Evolutionary conservation across 1,140 invertebrate genomes (phyloP).

Genomic region (Hydropsyche tenuis): DNA sequence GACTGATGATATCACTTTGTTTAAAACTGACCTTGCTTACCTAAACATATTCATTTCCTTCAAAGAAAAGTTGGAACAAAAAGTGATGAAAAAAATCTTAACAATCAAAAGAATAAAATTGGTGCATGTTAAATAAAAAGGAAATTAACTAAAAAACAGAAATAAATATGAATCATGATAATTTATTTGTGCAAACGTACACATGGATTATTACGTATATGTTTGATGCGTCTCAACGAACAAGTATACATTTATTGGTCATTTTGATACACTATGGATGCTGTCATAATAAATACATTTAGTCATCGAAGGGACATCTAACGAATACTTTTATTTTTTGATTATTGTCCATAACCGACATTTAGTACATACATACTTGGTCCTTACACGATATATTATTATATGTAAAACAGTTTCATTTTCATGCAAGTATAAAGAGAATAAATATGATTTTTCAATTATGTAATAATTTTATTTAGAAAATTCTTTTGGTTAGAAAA

Average conservation of each 20-base stretch:
- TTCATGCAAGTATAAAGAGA: neutral
- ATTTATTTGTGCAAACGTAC: constrained; percentile 22
- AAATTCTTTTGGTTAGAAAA: constrained; percentile 21
- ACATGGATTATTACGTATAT: neutral
- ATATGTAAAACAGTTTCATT: neutral
- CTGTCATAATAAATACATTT: neutral
- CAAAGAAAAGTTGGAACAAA: no score
- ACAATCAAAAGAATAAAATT: no score
- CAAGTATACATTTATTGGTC: constrained; percentile 17
- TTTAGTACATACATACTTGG: neutral
- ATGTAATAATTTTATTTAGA: constrained; percentile 14
- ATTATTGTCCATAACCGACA: constrained; percentile 27
- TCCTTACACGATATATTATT: neutral
- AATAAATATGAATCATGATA: no score
- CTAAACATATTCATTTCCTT: no score
- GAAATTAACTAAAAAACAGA: no score
- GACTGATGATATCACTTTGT: no score
- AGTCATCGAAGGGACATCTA: neutral
- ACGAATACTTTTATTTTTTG: constrained; percentile 9
- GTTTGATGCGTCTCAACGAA: neutral
- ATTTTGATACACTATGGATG: neutral
- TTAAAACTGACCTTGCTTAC: no score
- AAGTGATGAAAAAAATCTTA: no score
- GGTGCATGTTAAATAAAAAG: no score
- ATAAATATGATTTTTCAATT: constrained; percentile 10